A percentile compares a stretch with the other conserved stretches of the same genome.
These are phyloP conservation scores for Malacoctenus gilli DNA, from an alignment of 2,797 vertebrate genomes.

Conservation along the genomic window DNA sequence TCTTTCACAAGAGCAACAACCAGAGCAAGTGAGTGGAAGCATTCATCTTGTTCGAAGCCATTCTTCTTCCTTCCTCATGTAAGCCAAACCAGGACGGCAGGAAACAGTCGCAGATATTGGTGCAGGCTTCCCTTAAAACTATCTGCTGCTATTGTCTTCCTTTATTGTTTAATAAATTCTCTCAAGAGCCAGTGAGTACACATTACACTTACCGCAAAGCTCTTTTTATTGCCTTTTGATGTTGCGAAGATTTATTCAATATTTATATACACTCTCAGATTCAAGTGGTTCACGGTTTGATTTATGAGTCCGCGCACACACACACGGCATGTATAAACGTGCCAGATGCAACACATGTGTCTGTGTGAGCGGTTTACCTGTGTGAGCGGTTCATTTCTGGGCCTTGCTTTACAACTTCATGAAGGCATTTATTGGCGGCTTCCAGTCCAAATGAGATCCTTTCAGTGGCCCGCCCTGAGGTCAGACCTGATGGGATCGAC, in stretches of 20 bases:
- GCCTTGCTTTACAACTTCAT: constrained; percentile 52
- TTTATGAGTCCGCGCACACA: constrained; percentile 6
- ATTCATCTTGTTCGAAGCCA: constrained; percentile 32
- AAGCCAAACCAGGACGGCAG: constrained; percentile 21
- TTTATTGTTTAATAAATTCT: constrained; percentile 49
- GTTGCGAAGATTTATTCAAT: constrained; percentile 17
- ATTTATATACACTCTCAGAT: constrained; percentile 14
- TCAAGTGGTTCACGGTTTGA: constrained; percentile 2
- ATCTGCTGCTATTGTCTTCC: constrained; percentile 17
- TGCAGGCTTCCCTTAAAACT: constrained; percentile 27
- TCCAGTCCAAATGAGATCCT: constrained; percentile 66
- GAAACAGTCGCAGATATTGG: constrained; percentile 30
- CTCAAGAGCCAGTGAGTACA: constrained; percentile 15
- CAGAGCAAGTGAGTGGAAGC: constrained; percentile 15
- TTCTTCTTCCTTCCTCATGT: constrained; percentile 21
- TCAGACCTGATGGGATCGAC: constrained; percentile 50
- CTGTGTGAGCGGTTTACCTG: constrained; percentile 8
- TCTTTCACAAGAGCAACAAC: constrained; percentile 14
- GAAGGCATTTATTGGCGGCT: constrained; percentile 47
- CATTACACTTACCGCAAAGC: constrained; percentile 35
- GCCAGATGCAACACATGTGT: neutral
- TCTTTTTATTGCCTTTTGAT: constrained; percentile 32
- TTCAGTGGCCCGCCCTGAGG: constrained; percentile 42
- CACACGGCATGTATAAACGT: constrained; percentile 1
- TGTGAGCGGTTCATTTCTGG: constrained; percentile 24